These are phyloP conservation scores for Rachycentron canadum DNA, from an alignment of 2,797 vertebrate genomes.

Conservation along the genomic window DNA sequence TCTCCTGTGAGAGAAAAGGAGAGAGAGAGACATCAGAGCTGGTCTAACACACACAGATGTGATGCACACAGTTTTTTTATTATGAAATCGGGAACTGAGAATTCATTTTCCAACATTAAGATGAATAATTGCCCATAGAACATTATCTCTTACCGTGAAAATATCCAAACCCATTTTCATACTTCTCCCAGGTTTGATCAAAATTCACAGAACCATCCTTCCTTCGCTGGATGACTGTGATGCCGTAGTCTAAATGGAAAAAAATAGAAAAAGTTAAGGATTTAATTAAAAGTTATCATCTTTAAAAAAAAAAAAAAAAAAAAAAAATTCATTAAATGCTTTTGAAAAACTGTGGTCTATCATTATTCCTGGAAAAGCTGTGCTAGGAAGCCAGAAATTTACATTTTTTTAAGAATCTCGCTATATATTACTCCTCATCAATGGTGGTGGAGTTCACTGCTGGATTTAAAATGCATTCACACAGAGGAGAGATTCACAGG, in stretches of 20 bases:
- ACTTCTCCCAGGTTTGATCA: constrained; percentile 92
- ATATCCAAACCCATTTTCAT: constrained; percentile 90
- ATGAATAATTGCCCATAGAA: background rate
- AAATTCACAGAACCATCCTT: constrained; percentile 90
- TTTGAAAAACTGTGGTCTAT: background rate
- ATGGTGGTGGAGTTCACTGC: too few relatives aligned
- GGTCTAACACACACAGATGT: constrained; percentile 1
- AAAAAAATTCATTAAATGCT: background rate
- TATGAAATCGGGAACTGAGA: background rate
- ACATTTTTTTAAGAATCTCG: too few relatives aligned
- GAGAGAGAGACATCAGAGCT: constrained; percentile 13
- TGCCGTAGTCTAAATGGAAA: constrained; percentile 81
- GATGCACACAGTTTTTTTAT: background rate
- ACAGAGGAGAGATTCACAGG: background rate
- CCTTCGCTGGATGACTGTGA: constrained; percentile 91
- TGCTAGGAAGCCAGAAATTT: background rate
- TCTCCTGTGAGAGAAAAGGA: constrained; percentile 83
- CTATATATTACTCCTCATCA: background rate
- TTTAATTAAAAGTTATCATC: background rate
- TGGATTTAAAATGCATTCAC: background rate
- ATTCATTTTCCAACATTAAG: background rate
- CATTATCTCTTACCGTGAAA: constrained; percentile 84
- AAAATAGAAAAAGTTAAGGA: background rate
- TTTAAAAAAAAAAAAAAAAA: too few relatives aligned
- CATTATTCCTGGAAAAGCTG: background rate